These are phyloP conservation scores for Leptinotarsa defecta DNA, from an alignment of 1,140 invertebrate species.

Conservation along the genomic window DNA sequence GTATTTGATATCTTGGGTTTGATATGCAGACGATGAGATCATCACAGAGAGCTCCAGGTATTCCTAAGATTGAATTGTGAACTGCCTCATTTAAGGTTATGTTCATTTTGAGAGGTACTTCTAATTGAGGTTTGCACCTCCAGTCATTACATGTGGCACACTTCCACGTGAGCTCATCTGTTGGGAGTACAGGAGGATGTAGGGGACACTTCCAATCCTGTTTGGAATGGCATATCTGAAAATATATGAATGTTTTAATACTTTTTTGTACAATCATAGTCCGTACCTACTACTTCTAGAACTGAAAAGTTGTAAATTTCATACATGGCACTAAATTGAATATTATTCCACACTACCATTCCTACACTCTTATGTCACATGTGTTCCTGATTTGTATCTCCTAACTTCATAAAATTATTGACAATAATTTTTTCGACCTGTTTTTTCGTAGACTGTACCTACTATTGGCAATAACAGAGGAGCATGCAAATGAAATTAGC, in stretches of 20 bases:
- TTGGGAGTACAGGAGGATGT: conserved; percentile 44
- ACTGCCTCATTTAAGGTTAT: conserved; percentile 50
- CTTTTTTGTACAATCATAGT: too few relatives aligned
- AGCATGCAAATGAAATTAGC: too few relatives aligned
- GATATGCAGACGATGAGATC: conserved; percentile 66
- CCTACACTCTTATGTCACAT: too few relatives aligned
- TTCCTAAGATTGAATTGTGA: conserved; percentile 58
- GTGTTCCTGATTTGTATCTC: too few relatives aligned
- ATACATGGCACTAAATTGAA: too few relatives aligned
- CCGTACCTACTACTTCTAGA: too few relatives aligned
- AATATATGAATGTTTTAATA: conserved; percentile 28
- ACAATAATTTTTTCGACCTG: too few relatives aligned
- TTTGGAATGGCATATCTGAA: conserved; percentile 50
- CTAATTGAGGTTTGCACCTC: conserved; percentile 46
- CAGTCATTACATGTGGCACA: conserved; percentile 49
- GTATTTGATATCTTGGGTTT: conserved; percentile 65
- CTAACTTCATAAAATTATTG: too few relatives aligned
- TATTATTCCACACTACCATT: too few relatives aligned
- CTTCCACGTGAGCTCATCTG: conserved; percentile 47
- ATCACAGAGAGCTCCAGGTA: conserved; percentile 64
- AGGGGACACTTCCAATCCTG: conserved; percentile 52
- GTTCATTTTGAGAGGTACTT: conserved; percentile 45
- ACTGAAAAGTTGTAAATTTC: too few relatives aligned
- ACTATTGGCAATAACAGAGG: too few relatives aligned
- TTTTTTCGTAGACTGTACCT: too few relatives aligned